These are phyloP conservation scores for Propsilocerus akamusi DNA, from an alignment of 1,140 invertebrate species.

Conservation along the genomic window DNA sequence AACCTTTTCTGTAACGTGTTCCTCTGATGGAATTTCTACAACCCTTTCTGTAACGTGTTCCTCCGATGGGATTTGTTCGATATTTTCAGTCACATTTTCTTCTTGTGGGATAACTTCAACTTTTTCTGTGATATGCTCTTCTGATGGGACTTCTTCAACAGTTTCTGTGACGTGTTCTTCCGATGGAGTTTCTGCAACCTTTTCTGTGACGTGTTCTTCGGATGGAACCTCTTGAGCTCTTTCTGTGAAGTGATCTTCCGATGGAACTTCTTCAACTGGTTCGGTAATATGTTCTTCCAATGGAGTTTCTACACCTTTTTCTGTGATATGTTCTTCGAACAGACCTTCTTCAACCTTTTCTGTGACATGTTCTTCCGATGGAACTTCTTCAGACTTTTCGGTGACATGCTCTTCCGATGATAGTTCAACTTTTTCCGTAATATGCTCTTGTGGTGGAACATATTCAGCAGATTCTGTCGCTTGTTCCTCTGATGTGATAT, in stretches of 20 bases:
- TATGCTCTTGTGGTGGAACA: not conserved
- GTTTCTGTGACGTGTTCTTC: not conserved
- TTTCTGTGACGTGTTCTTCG: not conserved
- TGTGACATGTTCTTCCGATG: not conserved
- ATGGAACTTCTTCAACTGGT: constrained; percentile 9
- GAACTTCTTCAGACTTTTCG: constrained; percentile 1
- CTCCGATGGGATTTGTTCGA: constrained; percentile 1
- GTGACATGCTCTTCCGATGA: constrained; percentile 1
- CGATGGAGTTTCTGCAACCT: not conserved
- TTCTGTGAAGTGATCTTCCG: constrained; percentile 9
- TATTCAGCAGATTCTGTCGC: constrained; percentile 5
- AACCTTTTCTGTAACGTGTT: constrained; percentile 6
- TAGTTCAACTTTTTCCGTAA: not conserved
- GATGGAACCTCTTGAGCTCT: not conserved
- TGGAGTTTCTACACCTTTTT: constrained; percentile 7
- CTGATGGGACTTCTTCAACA: not conserved
- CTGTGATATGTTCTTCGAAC: constrained; percentile 7
- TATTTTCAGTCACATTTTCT: constrained; percentile 8
- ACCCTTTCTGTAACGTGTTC: constrained; percentile 7
- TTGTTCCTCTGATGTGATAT: not conserved
- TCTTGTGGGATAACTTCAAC: constrained; percentile 5
- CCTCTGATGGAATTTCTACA: constrained; percentile 9
- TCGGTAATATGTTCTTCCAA: constrained; percentile 8
- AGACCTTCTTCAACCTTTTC: not conserved
- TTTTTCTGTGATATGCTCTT: constrained; percentile 6